A percentile compares a stretch with the other conserved stretches of the same genome.
Evolutionary conservation across 2,797 vertebrate species (phyloP).

Genomic region (Clarias platycephalus): DNA sequence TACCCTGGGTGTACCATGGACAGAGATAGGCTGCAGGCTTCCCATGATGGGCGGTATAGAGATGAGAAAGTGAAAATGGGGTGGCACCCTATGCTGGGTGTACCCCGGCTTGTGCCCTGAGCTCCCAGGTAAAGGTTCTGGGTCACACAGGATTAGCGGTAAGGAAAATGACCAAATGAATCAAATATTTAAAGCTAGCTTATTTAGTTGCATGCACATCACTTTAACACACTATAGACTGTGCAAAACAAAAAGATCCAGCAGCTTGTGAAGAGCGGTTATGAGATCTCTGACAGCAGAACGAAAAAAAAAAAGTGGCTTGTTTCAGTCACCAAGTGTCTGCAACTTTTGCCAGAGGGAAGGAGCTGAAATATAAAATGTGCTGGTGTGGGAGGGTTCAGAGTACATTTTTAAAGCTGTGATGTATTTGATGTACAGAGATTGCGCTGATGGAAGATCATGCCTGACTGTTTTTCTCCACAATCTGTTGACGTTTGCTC

Average conservation of each 20-base stretch:
- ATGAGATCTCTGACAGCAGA: neutral
- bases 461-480: neutral
- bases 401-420: neutral
- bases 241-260: neutral
- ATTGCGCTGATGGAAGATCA: neutral
- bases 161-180: no score
- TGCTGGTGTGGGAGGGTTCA: constrained; percentile 2
- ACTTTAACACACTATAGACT: neutral
- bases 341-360: constrained; percentile 14
- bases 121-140: no score
- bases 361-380: constrained; percentile 9
- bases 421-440: constrained; percentile 17
- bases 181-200: neutral
- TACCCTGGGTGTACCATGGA: no score
- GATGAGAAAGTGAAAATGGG: no score
- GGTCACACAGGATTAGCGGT: no score
- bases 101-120: no score
- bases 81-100: no score
- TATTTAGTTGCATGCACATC: neutral
- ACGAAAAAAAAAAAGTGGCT: neutral
- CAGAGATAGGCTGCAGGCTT: no score
- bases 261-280: constrained; percentile 2
- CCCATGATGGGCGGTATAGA: no score
- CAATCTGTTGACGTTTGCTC: constrained; percentile 8
- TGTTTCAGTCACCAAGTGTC: neutral